Evolutionary conservation across 2,888 invertebrate genomes (phyloP).

Genomic region (Dugesia japonica): DNA sequence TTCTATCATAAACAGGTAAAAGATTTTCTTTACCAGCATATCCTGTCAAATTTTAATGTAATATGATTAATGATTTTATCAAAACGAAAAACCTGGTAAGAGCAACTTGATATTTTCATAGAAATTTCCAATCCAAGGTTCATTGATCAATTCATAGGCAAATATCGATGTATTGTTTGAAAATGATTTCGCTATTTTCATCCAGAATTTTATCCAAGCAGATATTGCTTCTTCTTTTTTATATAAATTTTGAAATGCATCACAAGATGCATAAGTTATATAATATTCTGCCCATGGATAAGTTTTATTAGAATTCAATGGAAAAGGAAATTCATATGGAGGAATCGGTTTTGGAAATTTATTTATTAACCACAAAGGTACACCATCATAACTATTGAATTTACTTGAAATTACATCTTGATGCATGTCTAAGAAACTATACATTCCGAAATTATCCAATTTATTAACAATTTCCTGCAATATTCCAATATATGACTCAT

Average conservation of each 20-base stretch:
- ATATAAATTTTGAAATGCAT: constrained; percentile 39
- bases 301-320: constrained; percentile 35
- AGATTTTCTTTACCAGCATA: constrained; percentile 38
- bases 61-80: background rate
- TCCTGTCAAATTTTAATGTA: constrained; percentile 15
- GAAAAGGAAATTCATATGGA: constrained; percentile 38
- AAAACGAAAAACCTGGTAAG: constrained; percentile 38
- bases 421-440: constrained; percentile 39
- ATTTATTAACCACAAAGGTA: constrained; percentile 39
- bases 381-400: constrained; percentile 38
- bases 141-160: constrained; percentile 41
- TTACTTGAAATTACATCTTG: constrained; percentile 35
- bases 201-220: constrained; percentile 38
- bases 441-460: constrained; percentile 37
- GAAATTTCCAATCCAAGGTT: constrained; percentile 41
- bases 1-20: constrained; percentile 37
- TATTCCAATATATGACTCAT: constrained; percentile 38
- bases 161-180: constrained; percentile 36
- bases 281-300: constrained; percentile 37
- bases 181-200: constrained; percentile 36
- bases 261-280: constrained; percentile 38
- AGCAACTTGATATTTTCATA: constrained; percentile 37
- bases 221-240: constrained; percentile 37
- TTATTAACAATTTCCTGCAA: constrained; percentile 36
- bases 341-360: constrained; percentile 37